A percentile compares a stretch with the other conserved stretches of the same genome.
Evolutionary conservation across 2,888 invertebrate species (phyloP).

Genomic region (Aradus depressus): DNA sequence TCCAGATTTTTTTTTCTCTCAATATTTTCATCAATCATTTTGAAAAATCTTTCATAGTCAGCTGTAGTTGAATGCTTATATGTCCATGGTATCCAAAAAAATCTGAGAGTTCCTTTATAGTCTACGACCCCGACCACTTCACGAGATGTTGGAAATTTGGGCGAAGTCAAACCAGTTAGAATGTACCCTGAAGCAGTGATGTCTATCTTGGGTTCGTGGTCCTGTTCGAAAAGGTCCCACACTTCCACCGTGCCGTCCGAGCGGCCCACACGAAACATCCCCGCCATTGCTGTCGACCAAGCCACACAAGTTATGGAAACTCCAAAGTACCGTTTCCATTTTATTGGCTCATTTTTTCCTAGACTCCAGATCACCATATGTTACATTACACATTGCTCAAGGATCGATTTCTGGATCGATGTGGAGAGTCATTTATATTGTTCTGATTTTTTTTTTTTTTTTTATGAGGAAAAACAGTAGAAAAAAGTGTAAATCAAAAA

Average conservation of each 20-base stretch:
- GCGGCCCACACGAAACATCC: conserved; percentile 27
- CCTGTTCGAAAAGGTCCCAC: conserved; percentile 28
- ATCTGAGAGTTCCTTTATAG: conserved; percentile 25
- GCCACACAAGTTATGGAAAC: conserved; percentile 24
- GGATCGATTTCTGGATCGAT: too few relatives aligned
- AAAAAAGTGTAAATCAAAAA: too few relatives aligned
- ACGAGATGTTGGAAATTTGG: conserved; percentile 21
- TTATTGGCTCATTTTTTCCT: conserved; percentile 27
- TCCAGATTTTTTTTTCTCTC: conserved; percentile 18
- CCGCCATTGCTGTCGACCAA: conserved; percentile 27
- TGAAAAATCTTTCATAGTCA: conserved; percentile 18
- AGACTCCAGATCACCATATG: too few relatives aligned
- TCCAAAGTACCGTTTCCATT: conserved; percentile 26
- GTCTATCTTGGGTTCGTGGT: conserved; percentile 26
- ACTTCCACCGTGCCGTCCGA: conserved; percentile 29
- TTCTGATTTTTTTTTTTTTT: too few relatives aligned
- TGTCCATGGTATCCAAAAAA: conserved; percentile 28
- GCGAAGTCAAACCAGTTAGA: conserved; percentile 25
- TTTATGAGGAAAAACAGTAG: too few relatives aligned
- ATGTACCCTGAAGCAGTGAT: too few relatives aligned
- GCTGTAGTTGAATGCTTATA: conserved; percentile 25
- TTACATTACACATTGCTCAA: too few relatives aligned
- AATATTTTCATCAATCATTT: conserved; percentile 18
- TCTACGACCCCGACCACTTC: conserved; percentile 28
- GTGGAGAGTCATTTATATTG: too few relatives aligned